Base-by-base conservation (phyloP, 2,113 vertebrate genomes). In the Baryphthengus martii region DNA sequence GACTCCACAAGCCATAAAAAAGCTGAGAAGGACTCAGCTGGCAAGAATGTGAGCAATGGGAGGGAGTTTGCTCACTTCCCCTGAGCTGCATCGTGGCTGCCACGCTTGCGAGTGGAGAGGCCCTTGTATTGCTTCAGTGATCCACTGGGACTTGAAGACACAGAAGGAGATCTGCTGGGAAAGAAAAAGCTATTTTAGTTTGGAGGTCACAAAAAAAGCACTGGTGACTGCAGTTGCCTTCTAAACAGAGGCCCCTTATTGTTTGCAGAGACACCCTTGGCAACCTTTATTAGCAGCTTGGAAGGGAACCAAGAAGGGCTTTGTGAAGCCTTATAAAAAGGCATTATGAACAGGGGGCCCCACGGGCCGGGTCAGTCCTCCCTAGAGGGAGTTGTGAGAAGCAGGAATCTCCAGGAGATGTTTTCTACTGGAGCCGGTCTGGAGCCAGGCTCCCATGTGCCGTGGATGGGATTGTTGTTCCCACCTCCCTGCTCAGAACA, bases 251-350 rank as follows among this genome's bases (percentile, higher is more conserved):
- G 83, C 90, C 76, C 65, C 88, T 94, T 61, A 94, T 96, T 97
- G 96, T 97, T 92, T 80, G 47, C 73, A 93, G 44, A 67, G 92
- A 94, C 92, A 92, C 76, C 95, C 93, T 93, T 96, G 96, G 96
- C 96, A 95, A 88, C 92, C 90, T 81, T 71, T 80, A 8, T 18
- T 65, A 67, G 76, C 73, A 90, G 75, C 85, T 93, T 96, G 96
- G 95, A 89, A 33, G 44, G 26, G 85, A 93, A 96, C 85, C 96
- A 96, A 97, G 95, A 77, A 94, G 79, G 88, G 82, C 85, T 97
- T 96, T 96, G 96, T 97, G 90, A 95, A 84, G 88, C 85, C 85
- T 88, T 53, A 96, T 94, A 93, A 96, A 97, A 66, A 76, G 65
- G 65, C 92, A 86, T 96, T 96, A 91, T 96, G 76, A 96, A 65